phyloP scores from a whole-genome alignment of 1,140 invertebrate genomes.

The Lepidurus apus region DNA sequence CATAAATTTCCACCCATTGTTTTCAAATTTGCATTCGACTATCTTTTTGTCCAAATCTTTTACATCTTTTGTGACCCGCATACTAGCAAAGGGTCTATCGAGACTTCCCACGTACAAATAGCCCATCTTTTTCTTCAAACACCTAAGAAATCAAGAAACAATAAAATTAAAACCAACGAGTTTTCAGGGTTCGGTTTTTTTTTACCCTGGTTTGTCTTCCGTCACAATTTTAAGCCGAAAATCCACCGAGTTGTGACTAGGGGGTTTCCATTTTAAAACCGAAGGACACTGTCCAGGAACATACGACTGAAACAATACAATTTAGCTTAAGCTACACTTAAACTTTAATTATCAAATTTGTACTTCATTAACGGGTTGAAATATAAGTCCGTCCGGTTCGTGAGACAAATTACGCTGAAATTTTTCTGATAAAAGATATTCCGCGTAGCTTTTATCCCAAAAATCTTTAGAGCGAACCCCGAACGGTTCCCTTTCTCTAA shows the following conservation, averaged over 20 bases:
- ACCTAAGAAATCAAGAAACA: constrained; percentile 50
- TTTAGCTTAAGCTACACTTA: constrained; percentile 30
- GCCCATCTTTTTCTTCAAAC: constrained; percentile 66
- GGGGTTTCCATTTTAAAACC: constrained; percentile 97
- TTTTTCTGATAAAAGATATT: constrained; percentile 72
- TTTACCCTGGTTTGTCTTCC: constrained; percentile 65
- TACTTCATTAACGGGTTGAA: constrained; percentile 82
- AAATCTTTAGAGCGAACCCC: constrained; percentile 82
- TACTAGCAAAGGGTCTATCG: constrained; percentile 59
- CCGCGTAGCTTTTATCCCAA: constrained; percentile 66
- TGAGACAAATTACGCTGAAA: constrained; percentile 80
- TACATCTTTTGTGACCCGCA: constrained; percentile 70
- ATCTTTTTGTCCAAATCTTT: constrained; percentile 86
- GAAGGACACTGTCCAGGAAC: constrained; percentile 69
- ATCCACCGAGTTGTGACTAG: constrained; percentile 88
- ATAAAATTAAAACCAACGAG: constrained; percentile 23
- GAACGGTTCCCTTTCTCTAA: constrained; percentile 74
- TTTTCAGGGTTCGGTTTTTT: constrained; percentile 32
- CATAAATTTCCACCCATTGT: constrained; percentile 87
- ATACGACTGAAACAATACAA: constrained; percentile 63
- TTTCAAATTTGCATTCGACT: constrained; percentile 79
- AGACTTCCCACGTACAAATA: constrained; percentile 71
- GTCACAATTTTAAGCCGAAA: constrained; percentile 79
- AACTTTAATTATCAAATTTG: constrained; percentile 31
- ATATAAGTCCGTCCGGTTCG: constrained; percentile 96